Percentiles rank a stretch among this genome's conserved stretches.
These are phyloP conservation scores for Cabera pusaria DNA, from an alignment of 2,888 invertebrate species.

Conservation along the genomic window DNA sequence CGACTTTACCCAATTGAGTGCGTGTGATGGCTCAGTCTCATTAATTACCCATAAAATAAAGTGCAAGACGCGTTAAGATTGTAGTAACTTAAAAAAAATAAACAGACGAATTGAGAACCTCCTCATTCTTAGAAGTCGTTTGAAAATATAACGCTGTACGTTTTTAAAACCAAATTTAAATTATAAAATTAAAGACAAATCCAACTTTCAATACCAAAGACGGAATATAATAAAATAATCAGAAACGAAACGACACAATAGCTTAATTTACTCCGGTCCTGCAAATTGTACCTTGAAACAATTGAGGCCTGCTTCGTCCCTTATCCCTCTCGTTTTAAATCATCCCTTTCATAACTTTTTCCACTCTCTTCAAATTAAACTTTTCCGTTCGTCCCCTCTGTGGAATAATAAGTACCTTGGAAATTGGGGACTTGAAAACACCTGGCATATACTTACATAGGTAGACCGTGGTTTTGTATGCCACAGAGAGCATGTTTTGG, in stretches of 20 bases:
- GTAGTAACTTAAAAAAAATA: too few relatives aligned
- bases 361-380: conserved; percentile 26
- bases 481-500: too few relatives aligned
- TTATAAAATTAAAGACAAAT: not conserved
- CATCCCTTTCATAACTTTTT: conserved; percentile 36
- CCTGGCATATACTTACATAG: conserved; percentile 1
- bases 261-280: conserved; percentile 26
- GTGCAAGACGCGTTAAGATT: too few relatives aligned
- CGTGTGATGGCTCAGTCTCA: too few relatives aligned
- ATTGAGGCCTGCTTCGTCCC: conserved; percentile 22
- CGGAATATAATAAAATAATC: conserved; percentile 20
- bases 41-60: too few relatives aligned
- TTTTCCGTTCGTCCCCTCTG: conserved; percentile 10
- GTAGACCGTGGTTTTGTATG: too few relatives aligned
- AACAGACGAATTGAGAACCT: too few relatives aligned
- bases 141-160: too few relatives aligned
- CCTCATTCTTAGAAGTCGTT: too few relatives aligned
- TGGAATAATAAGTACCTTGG: conserved; percentile 25
- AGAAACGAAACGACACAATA: conserved; percentile 23
- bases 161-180: too few relatives aligned
- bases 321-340: conserved; percentile 29
- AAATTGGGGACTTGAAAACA: conserved; percentile 8
- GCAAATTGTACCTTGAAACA: conserved; percentile 31
- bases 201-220: not conserved
- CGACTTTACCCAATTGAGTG: too few relatives aligned